Evolutionary conservation across 2,113 vertebrate species (phyloP).

Genomic region (Megaceryle torquata): DNA sequence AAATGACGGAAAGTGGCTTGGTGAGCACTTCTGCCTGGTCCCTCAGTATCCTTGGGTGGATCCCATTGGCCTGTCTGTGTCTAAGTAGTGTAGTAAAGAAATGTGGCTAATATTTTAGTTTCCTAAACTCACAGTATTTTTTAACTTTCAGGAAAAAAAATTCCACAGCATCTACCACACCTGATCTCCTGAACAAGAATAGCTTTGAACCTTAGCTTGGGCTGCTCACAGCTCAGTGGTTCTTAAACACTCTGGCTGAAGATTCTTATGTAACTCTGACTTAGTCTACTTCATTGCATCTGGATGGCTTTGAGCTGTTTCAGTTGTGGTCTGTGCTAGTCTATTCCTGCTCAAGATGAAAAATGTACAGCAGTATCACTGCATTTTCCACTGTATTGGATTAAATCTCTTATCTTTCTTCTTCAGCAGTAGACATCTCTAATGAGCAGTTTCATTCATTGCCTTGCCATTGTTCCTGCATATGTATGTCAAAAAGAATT

Average conservation of each 20-base stretch:
- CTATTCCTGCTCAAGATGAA: background rate
- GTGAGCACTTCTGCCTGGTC: too few relatives aligned
- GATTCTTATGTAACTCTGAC: background rate
- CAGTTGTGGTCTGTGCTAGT: background rate
- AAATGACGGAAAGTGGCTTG: too few relatives aligned
- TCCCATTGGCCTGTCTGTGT: too few relatives aligned
- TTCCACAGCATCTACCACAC: background rate
- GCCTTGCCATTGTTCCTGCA: background rate
- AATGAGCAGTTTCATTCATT: background rate
- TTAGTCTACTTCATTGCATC: background rate
- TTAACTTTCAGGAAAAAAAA: background rate
- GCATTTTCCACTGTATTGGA: background rate
- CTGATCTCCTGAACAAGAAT: background rate
- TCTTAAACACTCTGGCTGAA: background rate
- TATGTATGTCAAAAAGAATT: background rate
- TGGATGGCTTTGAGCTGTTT: background rate
- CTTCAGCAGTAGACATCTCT: background rate
- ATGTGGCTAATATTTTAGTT: background rate
- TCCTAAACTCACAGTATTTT: background rate
- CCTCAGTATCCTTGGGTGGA: too few relatives aligned
- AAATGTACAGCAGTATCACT: background rate
- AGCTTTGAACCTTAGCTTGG: background rate
- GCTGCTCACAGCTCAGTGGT: background rate
- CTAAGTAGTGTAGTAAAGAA: background rate
- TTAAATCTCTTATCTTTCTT: background rate